A percentile compares a stretch with the other conserved stretches of the same genome.
phyloP scores from a whole-genome alignment of 2,113 vertebrate species.

The Rhipidura dahli region DNA sequence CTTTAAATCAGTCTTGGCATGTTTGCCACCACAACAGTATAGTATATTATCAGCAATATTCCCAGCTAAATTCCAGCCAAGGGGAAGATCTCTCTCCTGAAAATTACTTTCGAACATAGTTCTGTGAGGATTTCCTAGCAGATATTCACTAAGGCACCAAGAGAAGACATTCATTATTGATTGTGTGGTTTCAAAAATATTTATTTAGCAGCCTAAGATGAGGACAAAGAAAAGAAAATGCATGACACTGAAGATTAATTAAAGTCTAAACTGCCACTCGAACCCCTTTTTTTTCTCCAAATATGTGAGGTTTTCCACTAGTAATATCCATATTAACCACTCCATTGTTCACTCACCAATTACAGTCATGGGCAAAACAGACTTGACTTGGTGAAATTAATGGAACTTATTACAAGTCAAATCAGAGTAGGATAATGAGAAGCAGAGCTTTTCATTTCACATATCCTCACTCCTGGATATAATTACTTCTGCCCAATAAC shows the following conservation, averaged over 20 bases:
- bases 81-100: background rate
- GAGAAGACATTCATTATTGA: background rate
- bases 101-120: background rate
- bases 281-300: background rate
- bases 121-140: background rate
- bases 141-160: background rate
- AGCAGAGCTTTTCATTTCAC: background rate
- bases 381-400: background rate
- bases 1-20: background rate
- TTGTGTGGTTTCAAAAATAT: background rate
- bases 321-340: background rate
- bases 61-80: background rate
- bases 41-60: background rate
- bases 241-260: background rate
- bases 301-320: background rate
- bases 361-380: background rate
- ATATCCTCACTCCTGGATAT: background rate
- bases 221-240: background rate
- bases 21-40: background rate
- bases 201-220: background rate
- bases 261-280: background rate
- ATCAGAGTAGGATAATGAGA: background rate
- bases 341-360: background rate
- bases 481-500: background rate
- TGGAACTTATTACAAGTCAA: background rate